Conservation (phyloP, 2,888 invertebrate genomes). For the Elgonia sp. region DNA sequence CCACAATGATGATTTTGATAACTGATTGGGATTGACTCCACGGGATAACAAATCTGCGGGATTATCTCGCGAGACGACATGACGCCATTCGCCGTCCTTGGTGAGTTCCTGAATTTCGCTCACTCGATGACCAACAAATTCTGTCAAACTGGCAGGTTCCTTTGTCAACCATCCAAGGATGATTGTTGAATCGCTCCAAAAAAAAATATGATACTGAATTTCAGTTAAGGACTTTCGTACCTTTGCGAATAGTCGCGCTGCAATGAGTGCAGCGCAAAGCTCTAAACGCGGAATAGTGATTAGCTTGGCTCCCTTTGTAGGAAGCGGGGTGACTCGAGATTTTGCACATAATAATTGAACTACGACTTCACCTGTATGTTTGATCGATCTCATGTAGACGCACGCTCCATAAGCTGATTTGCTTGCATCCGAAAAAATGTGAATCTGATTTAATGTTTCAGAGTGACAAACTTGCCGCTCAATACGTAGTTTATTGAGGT, state of each 20-base stretch:
- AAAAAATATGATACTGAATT: neutral
- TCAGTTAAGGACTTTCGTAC: neutral
- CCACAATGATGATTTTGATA: no score
- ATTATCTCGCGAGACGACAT: slow-evolving; percentile 17
- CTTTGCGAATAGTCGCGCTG: slow-evolving; percentile 2
- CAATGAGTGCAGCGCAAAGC: slow-evolving; percentile 31
- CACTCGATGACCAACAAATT: slow-evolving; percentile 12
- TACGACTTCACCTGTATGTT: neutral
- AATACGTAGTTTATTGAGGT: neutral
- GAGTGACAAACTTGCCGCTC: slow-evolving; percentile 22
- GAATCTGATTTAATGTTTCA: slow-evolving; percentile 19
- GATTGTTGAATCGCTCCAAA: slow-evolving; percentile 26
- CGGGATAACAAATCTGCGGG: slow-evolving; percentile 13
- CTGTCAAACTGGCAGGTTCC: neutral
- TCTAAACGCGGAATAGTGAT: slow-evolving; percentile 43
- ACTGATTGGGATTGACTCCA: slow-evolving; percentile 31
- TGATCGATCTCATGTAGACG: slow-evolving; percentile 15
- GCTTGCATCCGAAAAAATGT: slow-evolving; percentile 47
- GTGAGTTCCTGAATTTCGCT: slow-evolving; percentile 3
- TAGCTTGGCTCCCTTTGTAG: slow-evolving; percentile 27
- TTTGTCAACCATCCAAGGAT: slow-evolving; percentile 9
- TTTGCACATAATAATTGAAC: slow-evolving; percentile 57
- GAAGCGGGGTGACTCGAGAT: slow-evolving; percentile 51
- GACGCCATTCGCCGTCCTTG: slow-evolving; percentile 1
- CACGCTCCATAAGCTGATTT: slow-evolving; percentile 45